Conservation (phyloP, 1,140 invertebrate species). For the Chionoecetes opilio region DNA sequence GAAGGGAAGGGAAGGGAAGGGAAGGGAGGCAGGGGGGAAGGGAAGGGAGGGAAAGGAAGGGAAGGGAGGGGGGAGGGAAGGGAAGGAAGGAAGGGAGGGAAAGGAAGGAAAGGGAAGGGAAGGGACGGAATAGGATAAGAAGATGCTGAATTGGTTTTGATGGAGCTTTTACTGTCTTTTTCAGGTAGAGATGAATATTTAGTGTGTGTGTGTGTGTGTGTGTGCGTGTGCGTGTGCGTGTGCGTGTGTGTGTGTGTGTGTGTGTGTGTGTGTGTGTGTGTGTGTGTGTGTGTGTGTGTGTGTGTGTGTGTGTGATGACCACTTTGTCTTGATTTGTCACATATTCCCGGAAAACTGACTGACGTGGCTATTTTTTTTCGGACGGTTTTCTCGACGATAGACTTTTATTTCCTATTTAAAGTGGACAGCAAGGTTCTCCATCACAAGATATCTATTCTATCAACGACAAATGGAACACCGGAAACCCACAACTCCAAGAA, state of each 20-base stretch:
- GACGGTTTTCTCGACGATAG: neutral
- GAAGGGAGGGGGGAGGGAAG: no score
- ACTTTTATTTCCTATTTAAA: neutral
- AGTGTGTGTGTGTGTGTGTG: conserved; percentile 39
- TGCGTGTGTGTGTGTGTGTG: conserved; percentile 43
- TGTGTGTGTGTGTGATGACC: neutral
- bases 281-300: conserved; percentile 49
- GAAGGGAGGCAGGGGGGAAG: no score
- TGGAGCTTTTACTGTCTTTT: no score
- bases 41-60: no score
- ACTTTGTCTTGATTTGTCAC: neutral
- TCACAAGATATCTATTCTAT: neutral
- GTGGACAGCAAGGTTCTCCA: neutral
- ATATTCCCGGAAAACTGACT: neutral
- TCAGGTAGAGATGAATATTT: no score
- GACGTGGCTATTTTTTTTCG: neutral
- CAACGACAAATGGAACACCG: neutral
- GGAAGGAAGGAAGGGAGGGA: no score
- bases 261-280: conserved; percentile 44
- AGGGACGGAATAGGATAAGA: no score
- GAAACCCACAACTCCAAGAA: neutral
- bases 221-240: conserved; percentile 36
- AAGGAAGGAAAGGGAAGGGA: no score
- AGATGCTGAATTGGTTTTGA: no score
- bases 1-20: no score